A percentile compares a stretch with the other conserved stretches of the same genome.
Evolutionary conservation across 2,888 invertebrate genomes (phyloP).

Genomic region (Acronicta psi): DNA sequence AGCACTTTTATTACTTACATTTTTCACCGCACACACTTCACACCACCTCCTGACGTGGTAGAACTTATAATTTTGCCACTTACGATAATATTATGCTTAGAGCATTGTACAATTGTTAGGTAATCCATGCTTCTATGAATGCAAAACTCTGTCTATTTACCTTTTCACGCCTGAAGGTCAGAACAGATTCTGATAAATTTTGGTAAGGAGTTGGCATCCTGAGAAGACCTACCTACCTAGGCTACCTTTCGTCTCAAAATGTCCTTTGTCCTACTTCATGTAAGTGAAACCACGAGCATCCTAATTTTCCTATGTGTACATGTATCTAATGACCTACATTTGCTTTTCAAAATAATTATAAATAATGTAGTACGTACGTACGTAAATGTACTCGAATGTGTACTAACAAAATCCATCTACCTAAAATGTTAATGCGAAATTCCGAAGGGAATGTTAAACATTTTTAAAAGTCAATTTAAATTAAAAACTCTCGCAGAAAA

Average conservation of each 20-base stretch:
- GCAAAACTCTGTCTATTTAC: no score
- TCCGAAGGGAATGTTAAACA: conserved; percentile 9
- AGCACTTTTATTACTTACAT: conserved; percentile 78
- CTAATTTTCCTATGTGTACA: no score
- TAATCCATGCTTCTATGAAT: no score
- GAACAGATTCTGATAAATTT: no score
- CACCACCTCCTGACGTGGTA: conserved; percentile 43
- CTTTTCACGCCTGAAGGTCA: no score
- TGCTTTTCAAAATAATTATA: neutral
- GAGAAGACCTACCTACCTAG: no score
- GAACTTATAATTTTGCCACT: conserved; percentile 53
- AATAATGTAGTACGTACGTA: conserved; percentile 12
- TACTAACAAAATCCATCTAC: conserved; percentile 13
- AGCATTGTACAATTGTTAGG: neutral
- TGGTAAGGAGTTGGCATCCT: no score
- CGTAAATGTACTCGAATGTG: conserved; percentile 2
- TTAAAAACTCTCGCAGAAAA: conserved; percentile 45
- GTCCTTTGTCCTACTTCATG: no score
- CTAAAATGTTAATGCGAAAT: conserved; percentile 33
- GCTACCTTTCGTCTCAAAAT: no score
- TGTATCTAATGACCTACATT: neutral
- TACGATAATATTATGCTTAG: conserved; percentile 1
- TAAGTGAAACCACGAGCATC: no score
- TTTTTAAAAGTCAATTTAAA: conserved; percentile 52
- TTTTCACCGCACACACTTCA: conserved; percentile 64